A percentile compares a stretch with the other conserved stretches of the same genome.
These are phyloP conservation scores for Hydropsyche betteni DNA, from an alignment of 2,888 invertebrate species.

Conservation along the genomic window DNA sequence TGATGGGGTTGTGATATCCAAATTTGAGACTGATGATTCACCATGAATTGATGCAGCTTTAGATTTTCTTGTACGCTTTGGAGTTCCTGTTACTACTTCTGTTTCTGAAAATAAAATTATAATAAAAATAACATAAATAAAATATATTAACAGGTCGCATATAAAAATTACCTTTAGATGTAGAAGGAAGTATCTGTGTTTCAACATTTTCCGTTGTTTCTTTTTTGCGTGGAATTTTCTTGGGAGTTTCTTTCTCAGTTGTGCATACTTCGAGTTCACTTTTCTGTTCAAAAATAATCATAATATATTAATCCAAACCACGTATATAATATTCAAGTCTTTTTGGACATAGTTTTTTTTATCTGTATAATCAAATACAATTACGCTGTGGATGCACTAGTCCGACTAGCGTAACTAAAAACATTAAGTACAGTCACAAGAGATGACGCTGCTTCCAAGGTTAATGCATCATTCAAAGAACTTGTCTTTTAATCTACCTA, in stretches of 20 bases:
- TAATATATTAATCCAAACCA: background rate
- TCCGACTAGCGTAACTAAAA: no score
- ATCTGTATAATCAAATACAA: no score
- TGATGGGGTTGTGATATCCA: constrained; percentile 8
- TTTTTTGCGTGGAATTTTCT: no score
- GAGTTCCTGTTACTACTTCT: background rate
- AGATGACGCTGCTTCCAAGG: background rate
- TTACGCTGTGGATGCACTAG: no score
- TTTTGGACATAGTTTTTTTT: no score
- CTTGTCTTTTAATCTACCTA: no score
- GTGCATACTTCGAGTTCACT: no score
- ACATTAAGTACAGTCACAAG: no score
- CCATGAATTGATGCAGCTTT: constrained; percentile 48
- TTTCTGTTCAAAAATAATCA: constrained; percentile 1
- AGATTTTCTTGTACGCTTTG: constrained; percentile 9
- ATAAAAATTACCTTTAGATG: constrained; percentile 9
- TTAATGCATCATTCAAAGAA: background rate
- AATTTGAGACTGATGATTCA: constrained; percentile 41
- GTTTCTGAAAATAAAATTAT: background rate
- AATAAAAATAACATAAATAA: background rate
- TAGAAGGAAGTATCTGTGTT: no score
- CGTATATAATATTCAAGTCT: no score
- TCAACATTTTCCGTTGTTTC: no score
- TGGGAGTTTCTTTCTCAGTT: no score
- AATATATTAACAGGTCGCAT: background rate